Base-by-base conservation (phyloP, 2,113 vertebrate species). In the Alectura lathami region DNA sequence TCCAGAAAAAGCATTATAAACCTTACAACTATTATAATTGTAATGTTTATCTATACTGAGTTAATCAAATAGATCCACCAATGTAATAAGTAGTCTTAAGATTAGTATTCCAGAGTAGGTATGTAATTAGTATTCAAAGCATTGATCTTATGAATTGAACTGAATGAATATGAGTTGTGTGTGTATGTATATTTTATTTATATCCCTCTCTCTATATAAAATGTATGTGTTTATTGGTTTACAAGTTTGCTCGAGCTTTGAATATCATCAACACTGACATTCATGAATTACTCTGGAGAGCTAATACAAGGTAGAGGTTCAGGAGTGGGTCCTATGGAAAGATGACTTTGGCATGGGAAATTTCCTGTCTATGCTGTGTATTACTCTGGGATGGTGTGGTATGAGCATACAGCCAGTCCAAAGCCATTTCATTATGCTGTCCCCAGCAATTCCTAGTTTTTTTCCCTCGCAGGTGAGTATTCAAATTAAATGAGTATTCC, bases 341-440 rank as follows among this genome's bases (percentile, higher is more conserved):
- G n/a, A 21, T 32, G 26, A 11, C 29, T 30, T 10, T 43, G 9
- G 7, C 45, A 13, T 38, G 53, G 66, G 29, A 43, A 8, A 3
- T 60, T 50, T 88, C n/a, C 30, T 70, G 6, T 59, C 22, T 29
- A 2, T 38, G 8, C 3, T n/a, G n/a, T n/a, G n/a, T n/a, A n/a
- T n/a, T n/a, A 0, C 11, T 62, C 64, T 45, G 1, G 1, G 17
- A 15, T 38, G 20, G 32, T 42, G 29, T 27, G 62, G 11, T 40
- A 26, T 24, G 48, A 48, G 27, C 13, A 14, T 66, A 14, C 8
- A 66, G 3, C 17, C 27, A 21, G 32, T 7, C 27, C 30, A 77
- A 83, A 86, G 32, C 24, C 13, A 10, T 20, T 36, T 10, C 2
- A 11, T 69, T 54, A 27, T 6, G 11, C 4, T 79, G 3, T 47